These are phyloP conservation scores for Smutsia gigantea DNA, from an alignment of 2,797 vertebrate species.

Conservation along the genomic window DNA sequence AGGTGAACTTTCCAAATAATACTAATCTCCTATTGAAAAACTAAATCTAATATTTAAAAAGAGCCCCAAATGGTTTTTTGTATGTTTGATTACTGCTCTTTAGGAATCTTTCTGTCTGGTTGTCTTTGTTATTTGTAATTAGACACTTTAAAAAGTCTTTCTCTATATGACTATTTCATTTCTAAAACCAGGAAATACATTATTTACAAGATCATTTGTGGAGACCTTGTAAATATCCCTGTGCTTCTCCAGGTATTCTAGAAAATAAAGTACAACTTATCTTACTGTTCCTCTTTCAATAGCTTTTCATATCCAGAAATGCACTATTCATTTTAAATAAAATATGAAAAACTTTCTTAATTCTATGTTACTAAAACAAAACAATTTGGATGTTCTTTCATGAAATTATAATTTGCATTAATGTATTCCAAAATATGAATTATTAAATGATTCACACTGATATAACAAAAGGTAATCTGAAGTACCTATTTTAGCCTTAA, in stretches of 20 bases:
- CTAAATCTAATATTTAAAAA: not conserved
- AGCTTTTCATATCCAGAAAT: not conserved
- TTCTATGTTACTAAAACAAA: conserved; percentile 62
- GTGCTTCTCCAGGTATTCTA: not conserved
- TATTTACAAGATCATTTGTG: not conserved
- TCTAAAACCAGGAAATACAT: not conserved
- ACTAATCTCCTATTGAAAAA: not conserved
- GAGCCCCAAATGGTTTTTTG: not conserved
- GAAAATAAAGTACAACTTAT: conserved; percentile 9
- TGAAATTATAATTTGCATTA: conserved; percentile 84
- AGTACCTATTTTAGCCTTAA: conserved; percentile 79
- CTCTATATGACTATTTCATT: not conserved
- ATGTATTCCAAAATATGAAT: conserved; percentile 86
- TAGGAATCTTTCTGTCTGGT: not conserved
- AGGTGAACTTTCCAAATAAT: not conserved
- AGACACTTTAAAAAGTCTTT: not conserved
- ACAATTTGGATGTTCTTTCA: conserved; percentile 74
- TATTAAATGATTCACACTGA: conserved; percentile 83
- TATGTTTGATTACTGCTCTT: not conserved
- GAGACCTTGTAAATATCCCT: not conserved
- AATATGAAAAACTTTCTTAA: not conserved
- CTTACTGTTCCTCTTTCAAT: not conserved
- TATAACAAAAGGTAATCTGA: conserved; percentile 82
- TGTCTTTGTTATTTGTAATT: not conserved
- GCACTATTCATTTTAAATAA: conserved; percentile 17